These are phyloP conservation scores for Ophiodon elongatus DNA, from an alignment of 2,113 vertebrate genomes.

Conservation along the genomic window DNA sequence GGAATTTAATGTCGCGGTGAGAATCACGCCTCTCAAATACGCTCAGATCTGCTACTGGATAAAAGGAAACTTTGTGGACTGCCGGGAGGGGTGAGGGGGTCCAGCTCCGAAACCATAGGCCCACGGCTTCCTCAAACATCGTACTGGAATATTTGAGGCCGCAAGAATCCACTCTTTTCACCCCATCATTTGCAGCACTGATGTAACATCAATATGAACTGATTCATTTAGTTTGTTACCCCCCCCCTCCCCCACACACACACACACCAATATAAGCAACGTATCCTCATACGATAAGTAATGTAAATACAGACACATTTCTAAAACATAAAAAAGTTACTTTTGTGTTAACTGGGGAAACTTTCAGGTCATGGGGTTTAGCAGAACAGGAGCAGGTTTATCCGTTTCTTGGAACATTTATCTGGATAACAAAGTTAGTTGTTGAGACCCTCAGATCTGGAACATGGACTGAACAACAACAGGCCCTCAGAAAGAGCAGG, in stretches of 20 bases:
- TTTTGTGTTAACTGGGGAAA: background rate
- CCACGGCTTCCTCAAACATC: background rate
- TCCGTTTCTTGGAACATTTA: conserved; percentile 18
- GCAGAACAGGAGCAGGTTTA: conserved; percentile 1
- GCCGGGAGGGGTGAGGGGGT: conserved; percentile 91
- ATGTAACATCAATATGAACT: conserved; percentile 20
- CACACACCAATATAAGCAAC: background rate
- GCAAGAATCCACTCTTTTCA: background rate
- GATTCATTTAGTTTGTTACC: background rate
- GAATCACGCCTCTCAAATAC: conserved; percentile 97
- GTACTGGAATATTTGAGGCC: background rate
- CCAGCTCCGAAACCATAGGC: background rate
- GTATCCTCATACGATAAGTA: background rate
- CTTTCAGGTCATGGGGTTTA: background rate
- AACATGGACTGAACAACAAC: conserved; percentile 17
- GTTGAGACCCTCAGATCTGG: background rate
- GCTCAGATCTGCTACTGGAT: conserved; percentile 99
- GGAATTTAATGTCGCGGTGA: conserved; percentile 97
- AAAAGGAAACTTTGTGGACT: conserved; percentile 96
- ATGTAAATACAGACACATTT: conserved; percentile 1
- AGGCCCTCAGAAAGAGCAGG: background rate
- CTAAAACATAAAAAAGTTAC: background rate
- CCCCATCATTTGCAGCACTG: conserved; percentile 26
- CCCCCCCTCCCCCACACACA: background rate
- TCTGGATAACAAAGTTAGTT: conserved; percentile 27